Evolutionary conservation across 2,888 invertebrate species (phyloP).

Genomic region (Gymnosoma rotundatum): DNA sequence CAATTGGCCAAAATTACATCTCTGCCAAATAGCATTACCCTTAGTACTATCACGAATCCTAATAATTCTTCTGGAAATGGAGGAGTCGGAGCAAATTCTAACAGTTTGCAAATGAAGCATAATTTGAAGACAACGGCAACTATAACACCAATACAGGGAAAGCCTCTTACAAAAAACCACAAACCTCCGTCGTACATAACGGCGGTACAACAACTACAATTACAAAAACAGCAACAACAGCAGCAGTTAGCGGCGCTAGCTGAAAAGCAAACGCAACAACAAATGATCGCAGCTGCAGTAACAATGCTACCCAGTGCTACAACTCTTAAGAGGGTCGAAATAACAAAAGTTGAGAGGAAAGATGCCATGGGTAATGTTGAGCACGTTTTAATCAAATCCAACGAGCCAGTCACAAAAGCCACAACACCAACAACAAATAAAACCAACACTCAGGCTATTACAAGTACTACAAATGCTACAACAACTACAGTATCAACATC

Average conservation of each 20-base stretch:
- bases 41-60: conserved; percentile 75
- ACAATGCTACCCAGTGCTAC: conserved; percentile 82
- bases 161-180: conserved; percentile 79
- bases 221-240: conserved; percentile 78
- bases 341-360: conserved; percentile 71
- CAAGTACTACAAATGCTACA: conserved; percentile 30
- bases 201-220: conserved; percentile 78
- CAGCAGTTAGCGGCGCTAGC: conserved; percentile 66
- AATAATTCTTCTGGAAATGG: conserved; percentile 62
- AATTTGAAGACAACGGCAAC: conserved; percentile 78
- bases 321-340: conserved; percentile 77
- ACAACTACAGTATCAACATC: conserved; percentile 26
- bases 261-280: conserved; percentile 74
- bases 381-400: conserved; percentile 61
- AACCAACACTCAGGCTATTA: conserved; percentile 19
- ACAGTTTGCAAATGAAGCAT: conserved; percentile 73
- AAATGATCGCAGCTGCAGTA: conserved; percentile 80
- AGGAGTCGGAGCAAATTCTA: conserved; percentile 60
- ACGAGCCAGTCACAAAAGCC: conserved; percentile 48
- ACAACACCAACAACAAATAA: conserved; percentile 31
- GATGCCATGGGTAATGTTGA: conserved; percentile 67
- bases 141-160: conserved; percentile 82
- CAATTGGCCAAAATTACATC: conserved; percentile 76
- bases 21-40: conserved; percentile 77
- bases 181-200: conserved; percentile 80